Base-by-base conservation (phyloP, 2,888 invertebrate genomes). In the Synanthedon andrenaeformis region DNA sequence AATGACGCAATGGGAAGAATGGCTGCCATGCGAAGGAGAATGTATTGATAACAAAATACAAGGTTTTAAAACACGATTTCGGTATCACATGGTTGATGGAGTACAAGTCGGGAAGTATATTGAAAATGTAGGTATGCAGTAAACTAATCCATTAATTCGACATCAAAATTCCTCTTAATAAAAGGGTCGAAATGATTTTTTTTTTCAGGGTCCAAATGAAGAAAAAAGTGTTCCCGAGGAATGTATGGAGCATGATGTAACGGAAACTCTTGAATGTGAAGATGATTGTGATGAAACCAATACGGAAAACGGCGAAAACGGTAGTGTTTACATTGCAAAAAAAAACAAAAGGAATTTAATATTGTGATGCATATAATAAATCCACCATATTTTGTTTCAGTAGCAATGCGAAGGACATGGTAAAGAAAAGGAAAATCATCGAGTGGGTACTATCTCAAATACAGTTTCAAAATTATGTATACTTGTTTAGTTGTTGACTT, bases 1-100 rank as follows among this genome's bases (percentile, higher is more conserved):
- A 1, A 70, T 82, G 70, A 74, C 79, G 0, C 59, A 65, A 0
- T 86, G 85, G 85, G 76, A 75, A 3, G 76, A 79, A 0, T 84
- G 85, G 83, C 57, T 67, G 52, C 66, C 72, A 0, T 84, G 84
- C 56, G 72, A 76, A 14, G 82, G 82, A 0, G 68, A 68, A 0
- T 86, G 86, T 41, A 58, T 63, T 4, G 70, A 74, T 11, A 70
- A 69, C 3, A 65, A 59, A 5, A 49, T 78, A 0, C 54, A 56
- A 0, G 86, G 85, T 0, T 72, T 71, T 41, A 71, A 73, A 55
- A 71, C 70, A 3, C 62, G 81, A 4, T 70, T 73, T 51, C 75
- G 85, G 3, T 69, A 79, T 55, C 74, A 77, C 52, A 57, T 78
- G 42, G 76, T 82, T 0, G 67, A 79, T 53, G 72, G 69, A 0